Evolutionary conservation across 2,797 vertebrate species (phyloP).

Genomic region (Gallinago stenura): DNA sequence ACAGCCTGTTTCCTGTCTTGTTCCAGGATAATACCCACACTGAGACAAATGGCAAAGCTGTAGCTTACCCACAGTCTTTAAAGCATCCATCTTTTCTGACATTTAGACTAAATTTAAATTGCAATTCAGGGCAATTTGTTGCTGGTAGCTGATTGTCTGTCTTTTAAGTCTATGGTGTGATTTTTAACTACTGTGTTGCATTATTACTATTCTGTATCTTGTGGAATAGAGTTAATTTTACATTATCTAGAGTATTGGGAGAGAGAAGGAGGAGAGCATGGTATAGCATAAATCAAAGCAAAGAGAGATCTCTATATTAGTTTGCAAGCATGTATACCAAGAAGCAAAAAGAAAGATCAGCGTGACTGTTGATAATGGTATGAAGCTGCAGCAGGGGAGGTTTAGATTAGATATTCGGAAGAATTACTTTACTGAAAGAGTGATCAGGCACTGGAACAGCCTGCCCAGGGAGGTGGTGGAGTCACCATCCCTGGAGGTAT

Average conservation of each 20-base stretch:
- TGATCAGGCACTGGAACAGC: too few species aligned
- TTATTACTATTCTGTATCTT: background rate
- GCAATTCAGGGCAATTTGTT: background rate
- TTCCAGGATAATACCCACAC: background rate
- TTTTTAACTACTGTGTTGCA: background rate
- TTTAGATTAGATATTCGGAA: too few species aligned
- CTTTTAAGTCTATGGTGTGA: background rate
- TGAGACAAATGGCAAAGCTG: constrained; percentile 7
- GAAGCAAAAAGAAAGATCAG: background rate
- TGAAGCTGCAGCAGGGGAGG: too few species aligned
- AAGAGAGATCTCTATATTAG: background rate
- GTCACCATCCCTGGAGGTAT: too few species aligned
- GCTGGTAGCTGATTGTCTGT: background rate
- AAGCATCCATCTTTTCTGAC: background rate
- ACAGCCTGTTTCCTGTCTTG: background rate
- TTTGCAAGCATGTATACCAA: background rate
- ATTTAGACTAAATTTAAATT: background rate
- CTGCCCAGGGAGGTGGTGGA: too few species aligned
- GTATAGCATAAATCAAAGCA: background rate
- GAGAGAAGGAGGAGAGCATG: background rate
- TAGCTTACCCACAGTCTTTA: background rate
- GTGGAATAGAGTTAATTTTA: background rate
- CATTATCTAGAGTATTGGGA: background rate
- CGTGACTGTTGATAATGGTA: background rate
- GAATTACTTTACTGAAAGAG: too few species aligned